phyloP scores from a whole-genome alignment of 2,797 vertebrate species.

The Mormyrus hasselquistii region DNA sequence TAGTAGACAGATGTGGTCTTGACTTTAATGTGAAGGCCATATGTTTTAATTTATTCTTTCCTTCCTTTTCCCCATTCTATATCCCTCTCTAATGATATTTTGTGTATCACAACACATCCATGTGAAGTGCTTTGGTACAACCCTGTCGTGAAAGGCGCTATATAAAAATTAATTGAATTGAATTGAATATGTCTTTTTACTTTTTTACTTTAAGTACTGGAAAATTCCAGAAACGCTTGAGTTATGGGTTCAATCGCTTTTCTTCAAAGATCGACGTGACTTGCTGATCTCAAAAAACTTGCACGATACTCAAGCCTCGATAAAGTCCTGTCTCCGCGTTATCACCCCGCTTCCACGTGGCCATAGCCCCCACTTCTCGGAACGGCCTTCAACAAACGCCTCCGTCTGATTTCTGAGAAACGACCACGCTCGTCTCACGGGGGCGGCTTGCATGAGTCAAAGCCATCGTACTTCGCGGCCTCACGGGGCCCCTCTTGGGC shows the following conservation, averaged over 20 bases:
- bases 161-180: not conserved
- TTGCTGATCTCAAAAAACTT: not conserved
- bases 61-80: not conserved
- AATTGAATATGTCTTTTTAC: not conserved
- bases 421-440: not conserved
- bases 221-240: not conserved
- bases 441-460: not conserved
- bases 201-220: not conserved
- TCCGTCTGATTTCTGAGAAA: conserved; percentile 1
- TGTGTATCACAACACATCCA: not conserved
- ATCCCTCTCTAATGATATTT: not conserved
- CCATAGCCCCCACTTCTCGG: not conserved
- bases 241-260: not conserved
- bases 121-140: not conserved
- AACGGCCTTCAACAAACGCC: not conserved
- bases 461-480: not conserved
- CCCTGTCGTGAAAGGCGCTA: not conserved
- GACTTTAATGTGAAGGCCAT: not conserved
- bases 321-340: not conserved
- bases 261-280: not conserved
- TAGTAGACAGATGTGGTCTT: not conserved
- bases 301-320: not conserved
- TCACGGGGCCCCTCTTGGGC: not conserved
- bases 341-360: not conserved
- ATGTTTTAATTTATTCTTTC: not conserved